Percentiles rank a stretch among this genome's conserved stretches.
phyloP scores from a whole-genome alignment of 2,113 vertebrate species.

The Proteles cristata region DNA sequence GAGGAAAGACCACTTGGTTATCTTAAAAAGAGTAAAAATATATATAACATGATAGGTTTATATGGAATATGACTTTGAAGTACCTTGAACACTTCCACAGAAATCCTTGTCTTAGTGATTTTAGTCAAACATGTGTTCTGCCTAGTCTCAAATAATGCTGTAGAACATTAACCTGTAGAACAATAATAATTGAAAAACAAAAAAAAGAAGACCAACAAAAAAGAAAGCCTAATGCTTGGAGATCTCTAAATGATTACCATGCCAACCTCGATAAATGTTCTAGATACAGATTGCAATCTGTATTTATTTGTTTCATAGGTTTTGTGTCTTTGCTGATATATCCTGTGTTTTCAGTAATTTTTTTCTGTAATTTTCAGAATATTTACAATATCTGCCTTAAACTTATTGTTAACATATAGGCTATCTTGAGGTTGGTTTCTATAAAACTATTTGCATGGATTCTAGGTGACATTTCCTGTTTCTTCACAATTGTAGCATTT shows the following conservation, averaged over 20 bases:
- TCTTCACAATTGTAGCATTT: not conserved
- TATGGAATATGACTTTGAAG: not conserved
- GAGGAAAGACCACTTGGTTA: not conserved
- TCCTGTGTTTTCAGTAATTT: not conserved
- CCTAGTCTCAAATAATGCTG: not conserved
- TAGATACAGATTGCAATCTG: not conserved
- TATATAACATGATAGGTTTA: not conserved
- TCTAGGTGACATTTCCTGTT: not conserved
- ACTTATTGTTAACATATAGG: not conserved
- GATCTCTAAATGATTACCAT: not conserved
- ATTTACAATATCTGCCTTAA: not conserved
- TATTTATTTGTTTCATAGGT: not conserved
- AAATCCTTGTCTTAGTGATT: not conserved
- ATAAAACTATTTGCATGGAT: not conserved
- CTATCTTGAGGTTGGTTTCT: not conserved
- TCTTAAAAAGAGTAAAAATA: not conserved
- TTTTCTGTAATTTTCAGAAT: not conserved
- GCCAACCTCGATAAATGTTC: not conserved
- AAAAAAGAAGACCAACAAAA: not conserved
- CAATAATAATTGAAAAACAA: not conserved
- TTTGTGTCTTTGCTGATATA: not conserved
- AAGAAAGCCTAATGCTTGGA: not conserved
- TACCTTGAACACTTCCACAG: not conserved
- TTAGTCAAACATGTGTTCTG: not conserved
- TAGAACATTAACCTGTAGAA: not conserved